Percentiles rank a stretch among this genome's conserved stretches.
Evolutionary conservation across 2,113 vertebrate species (phyloP).

Genomic region (Sinocyclocheilus maitianheensis): DNA sequence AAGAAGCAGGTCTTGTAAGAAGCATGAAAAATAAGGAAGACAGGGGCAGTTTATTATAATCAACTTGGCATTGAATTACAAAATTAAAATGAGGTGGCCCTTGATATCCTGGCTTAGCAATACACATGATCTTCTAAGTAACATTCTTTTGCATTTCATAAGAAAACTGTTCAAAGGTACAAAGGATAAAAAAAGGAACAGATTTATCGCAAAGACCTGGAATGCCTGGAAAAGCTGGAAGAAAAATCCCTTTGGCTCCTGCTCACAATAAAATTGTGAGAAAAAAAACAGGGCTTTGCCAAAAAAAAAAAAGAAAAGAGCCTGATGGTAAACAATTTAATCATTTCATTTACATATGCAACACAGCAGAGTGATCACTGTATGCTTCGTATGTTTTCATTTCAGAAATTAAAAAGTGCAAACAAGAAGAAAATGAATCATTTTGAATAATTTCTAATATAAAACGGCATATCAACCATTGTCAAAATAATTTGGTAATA

Average conservation of each 20-base stretch:
- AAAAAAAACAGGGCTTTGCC: slow-evolving; percentile 35
- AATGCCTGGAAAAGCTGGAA: slow-evolving; percentile 76
- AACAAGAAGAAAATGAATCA: not conserved
- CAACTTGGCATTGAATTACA: slow-evolving; percentile 95
- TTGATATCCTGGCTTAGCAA: slow-evolving; percentile 91
- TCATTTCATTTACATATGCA: slow-evolving; percentile 32
- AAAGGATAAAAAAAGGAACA: slow-evolving; percentile 79
- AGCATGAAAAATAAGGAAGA: slow-evolving; percentile 91
- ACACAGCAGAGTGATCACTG: not conserved
- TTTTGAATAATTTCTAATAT: not conserved
- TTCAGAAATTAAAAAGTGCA: not conserved
- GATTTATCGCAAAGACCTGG: slow-evolving; percentile 94
- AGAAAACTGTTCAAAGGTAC: slow-evolving; percentile 93
- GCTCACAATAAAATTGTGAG: slow-evolving; percentile 77
- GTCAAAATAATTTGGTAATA: too few relatives aligned
- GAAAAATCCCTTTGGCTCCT: slow-evolving; percentile 81
- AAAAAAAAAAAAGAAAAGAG: slow-evolving; percentile 62
- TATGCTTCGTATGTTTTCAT: not conserved
- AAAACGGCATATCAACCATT: too few relatives aligned
- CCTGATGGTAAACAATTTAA: slow-evolving; percentile 76
- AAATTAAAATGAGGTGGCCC: slow-evolving; percentile 95
- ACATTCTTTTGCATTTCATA: slow-evolving; percentile 97
- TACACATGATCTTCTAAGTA: slow-evolving; percentile 89
- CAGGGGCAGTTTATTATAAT: slow-evolving; percentile 97
- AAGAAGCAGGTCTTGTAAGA: slow-evolving; percentile 89